A percentile compares a stretch with the other conserved stretches of the same genome.
Evolutionary conservation across 2,797 vertebrate species (phyloP).

Genomic region (Otus scops): DNA sequence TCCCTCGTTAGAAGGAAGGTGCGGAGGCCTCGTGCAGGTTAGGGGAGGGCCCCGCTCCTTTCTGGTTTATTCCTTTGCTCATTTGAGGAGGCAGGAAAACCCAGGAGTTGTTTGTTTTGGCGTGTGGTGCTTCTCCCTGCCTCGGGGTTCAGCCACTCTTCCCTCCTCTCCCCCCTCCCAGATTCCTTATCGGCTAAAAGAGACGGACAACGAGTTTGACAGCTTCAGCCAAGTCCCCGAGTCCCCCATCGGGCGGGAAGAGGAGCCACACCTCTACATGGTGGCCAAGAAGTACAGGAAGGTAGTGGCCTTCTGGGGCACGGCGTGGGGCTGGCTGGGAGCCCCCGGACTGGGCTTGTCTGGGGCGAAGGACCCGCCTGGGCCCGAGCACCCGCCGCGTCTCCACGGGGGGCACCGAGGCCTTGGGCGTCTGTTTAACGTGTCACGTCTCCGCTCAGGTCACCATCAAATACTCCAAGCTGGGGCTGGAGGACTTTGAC

Average conservation of each 20-base stretch:
- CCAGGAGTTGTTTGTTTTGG: background rate
- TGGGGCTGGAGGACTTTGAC: slow-evolving; percentile 97
- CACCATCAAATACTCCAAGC: slow-evolving; percentile 98
- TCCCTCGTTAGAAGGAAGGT: background rate
- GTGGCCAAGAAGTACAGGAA: slow-evolving; percentile 97
- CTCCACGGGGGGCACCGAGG: background rate
- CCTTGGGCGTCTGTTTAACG: accelerated
- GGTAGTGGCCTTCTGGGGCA: slow-evolving; percentile 70
- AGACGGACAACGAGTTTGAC: slow-evolving; percentile 91
- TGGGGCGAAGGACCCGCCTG: accelerated
- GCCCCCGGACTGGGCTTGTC: background rate
- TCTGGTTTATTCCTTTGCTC: slow-evolving; percentile 27
- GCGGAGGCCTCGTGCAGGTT: background rate
- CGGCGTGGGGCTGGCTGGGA: background rate
- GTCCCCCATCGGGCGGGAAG: slow-evolving; percentile 92
- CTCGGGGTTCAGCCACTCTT: background rate
- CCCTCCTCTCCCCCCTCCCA: background rate
- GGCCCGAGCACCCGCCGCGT: background rate
- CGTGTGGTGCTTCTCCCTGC: accelerated
- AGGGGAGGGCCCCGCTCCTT: background rate
- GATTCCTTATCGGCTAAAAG: slow-evolving; percentile 96
- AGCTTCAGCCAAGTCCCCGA: slow-evolving; percentile 94
- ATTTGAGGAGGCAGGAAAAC: background rate
- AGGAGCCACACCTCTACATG: slow-evolving; percentile 95
- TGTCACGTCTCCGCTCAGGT: slow-evolving; percentile 73